Conservation (phyloP, 2,797 vertebrate species). For the Orestias chungarensis region DNA sequence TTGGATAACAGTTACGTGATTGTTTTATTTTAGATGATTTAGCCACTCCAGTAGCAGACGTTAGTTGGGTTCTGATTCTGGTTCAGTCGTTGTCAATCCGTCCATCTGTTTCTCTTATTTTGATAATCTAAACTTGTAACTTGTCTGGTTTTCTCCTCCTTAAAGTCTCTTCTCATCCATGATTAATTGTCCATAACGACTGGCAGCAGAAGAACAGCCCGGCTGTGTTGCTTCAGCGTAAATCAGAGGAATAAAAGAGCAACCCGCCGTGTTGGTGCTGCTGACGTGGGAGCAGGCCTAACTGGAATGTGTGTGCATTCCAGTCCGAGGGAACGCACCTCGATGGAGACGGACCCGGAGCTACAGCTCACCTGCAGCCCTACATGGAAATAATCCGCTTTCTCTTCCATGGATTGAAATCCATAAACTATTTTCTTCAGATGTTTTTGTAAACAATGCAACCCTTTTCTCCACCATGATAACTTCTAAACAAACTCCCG, state of each 20-base stretch:
- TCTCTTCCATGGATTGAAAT: neutral
- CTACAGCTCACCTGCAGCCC: conserved; percentile 24
- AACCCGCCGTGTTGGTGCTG: conserved; percentile 25
- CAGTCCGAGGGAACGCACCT: conserved; percentile 39
- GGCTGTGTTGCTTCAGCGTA: neutral
- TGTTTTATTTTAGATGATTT: too few relatives aligned
- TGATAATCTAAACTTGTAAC: too few relatives aligned
- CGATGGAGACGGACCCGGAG: conserved; percentile 10
- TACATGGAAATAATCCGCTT: neutral
- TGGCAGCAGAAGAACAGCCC: neutral
- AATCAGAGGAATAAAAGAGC: neutral
- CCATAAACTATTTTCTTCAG: too few relatives aligned
- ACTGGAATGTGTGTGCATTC: conserved; percentile 74
- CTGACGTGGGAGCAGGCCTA: conserved; percentile 50
- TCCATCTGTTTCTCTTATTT: too few relatives aligned
- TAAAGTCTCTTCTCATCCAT: neutral
- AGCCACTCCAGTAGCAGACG: too few relatives aligned
- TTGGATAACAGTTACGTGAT: too few relatives aligned
- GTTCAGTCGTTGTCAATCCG: too few relatives aligned
- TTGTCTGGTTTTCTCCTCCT: neutral
- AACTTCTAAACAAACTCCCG: neutral
- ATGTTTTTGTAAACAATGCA: neutral
- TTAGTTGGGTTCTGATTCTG: too few relatives aligned
- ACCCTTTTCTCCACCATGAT: neutral
- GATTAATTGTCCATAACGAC: neutral